phyloP scores from a whole-genome alignment of 2,797 vertebrate species.

The Trichosurus vulpecula region DNA sequence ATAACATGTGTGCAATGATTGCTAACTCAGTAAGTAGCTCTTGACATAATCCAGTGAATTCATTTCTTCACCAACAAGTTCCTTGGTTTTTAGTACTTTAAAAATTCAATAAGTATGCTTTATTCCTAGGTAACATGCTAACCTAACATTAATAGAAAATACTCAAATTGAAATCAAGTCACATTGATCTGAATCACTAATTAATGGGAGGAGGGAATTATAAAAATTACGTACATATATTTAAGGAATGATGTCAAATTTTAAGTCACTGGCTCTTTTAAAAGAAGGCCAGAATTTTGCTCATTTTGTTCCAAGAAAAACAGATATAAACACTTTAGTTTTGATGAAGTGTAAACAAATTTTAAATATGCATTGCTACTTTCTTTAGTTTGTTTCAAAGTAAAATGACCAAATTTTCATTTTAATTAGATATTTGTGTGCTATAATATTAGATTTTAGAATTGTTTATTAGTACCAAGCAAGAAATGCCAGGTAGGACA shows the following conservation, averaged over 20 bases:
- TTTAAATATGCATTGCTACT: slow-evolving; percentile 71
- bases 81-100: slow-evolving; percentile 64
- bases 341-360: slow-evolving; percentile 63
- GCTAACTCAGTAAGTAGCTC: slow-evolving; percentile 55
- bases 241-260: slow-evolving; percentile 51
- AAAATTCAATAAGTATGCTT: slow-evolving; percentile 50
- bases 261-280: slow-evolving; percentile 61
- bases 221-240: slow-evolving; percentile 40
- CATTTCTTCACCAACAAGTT: slow-evolving; percentile 40
- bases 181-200: slow-evolving; percentile 48
- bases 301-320: slow-evolving; percentile 59
- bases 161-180: slow-evolving; percentile 52
- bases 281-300: slow-evolving; percentile 33
- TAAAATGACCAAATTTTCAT: slow-evolving; percentile 63
- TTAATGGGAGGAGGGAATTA: slow-evolving; percentile 11
- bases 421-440: slow-evolving; percentile 56
- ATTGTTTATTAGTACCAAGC: slow-evolving; percentile 53
- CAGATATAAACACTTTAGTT: slow-evolving; percentile 69
- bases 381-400: slow-evolving; percentile 59
- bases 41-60: slow-evolving; percentile 27
- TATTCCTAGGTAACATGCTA: slow-evolving; percentile 59
- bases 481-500: slow-evolving; percentile 55
- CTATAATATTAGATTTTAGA: slow-evolving; percentile 58
- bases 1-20: slow-evolving; percentile 45
- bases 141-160: slow-evolving; percentile 41